These are phyloP conservation scores for Eumeta japonica DNA, from an alignment of 1,140 invertebrate species.

Conservation along the genomic window DNA sequence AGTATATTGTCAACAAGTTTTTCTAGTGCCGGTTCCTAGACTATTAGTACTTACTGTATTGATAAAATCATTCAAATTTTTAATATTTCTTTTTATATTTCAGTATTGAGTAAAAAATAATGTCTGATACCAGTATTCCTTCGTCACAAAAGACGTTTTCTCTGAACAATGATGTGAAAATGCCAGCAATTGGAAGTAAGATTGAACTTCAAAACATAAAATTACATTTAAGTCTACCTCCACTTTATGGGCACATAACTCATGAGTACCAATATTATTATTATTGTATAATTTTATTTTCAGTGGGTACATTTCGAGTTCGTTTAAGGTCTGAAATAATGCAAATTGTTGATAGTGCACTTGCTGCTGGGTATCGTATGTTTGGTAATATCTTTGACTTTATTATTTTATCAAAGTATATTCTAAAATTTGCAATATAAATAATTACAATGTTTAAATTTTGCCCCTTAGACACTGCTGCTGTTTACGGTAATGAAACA, in stretches of 20 bases:
- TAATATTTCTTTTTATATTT: no score
- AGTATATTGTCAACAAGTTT: no score
- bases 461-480: slow-evolving; percentile 82
- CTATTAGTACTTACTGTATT: no score
- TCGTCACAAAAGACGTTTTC: no score
- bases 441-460: no score
- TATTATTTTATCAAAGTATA: slow-evolving; percentile 8
- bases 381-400: slow-evolving; percentile 52
- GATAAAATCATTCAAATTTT: no score
- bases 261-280: neutral
- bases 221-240: neutral
- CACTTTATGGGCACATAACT: slow-evolving; percentile 1
- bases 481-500: slow-evolving; percentile 72
- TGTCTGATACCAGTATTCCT: no score
- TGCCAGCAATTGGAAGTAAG: slow-evolving; percentile 16
- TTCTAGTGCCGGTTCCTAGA: no score
- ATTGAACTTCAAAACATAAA: neutral
- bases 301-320: slow-evolving; percentile 30
- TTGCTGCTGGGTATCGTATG: slow-evolving; percentile 59
- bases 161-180: slow-evolving; percentile 13
- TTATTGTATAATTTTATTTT: slow-evolving; percentile 10
- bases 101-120: no score
- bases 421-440: slow-evolving; percentile 6
- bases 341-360: slow-evolving; percentile 25
- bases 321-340: slow-evolving; percentile 12